These are phyloP conservation scores for Channallabes apus DNA, from an alignment of 2,797 vertebrate genomes.

Conservation along the genomic window DNA sequence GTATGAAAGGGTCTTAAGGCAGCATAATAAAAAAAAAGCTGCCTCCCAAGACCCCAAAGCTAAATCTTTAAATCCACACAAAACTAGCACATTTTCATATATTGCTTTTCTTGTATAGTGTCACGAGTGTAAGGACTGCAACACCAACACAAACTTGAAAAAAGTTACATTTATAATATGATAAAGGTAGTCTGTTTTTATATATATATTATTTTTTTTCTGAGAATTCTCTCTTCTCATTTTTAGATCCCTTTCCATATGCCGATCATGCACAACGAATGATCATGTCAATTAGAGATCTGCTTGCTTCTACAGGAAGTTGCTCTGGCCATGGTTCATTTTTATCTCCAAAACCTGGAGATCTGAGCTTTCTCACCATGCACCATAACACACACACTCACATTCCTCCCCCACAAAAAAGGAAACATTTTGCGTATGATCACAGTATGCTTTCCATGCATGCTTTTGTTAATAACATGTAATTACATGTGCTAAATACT, in stretches of 20 bases:
- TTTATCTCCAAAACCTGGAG: slow-evolving; percentile 17
- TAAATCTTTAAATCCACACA: slow-evolving; percentile 14
- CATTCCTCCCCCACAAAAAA: background rate
- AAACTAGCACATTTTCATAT: background rate
- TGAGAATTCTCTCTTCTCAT: slow-evolving; percentile 79
- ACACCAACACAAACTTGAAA: slow-evolving; percentile 3
- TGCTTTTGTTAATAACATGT: background rate
- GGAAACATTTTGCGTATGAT: background rate
- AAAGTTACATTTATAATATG: background rate
- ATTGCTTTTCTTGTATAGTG: background rate
- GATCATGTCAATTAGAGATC: slow-evolving; percentile 87
- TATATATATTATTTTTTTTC: slow-evolving; percentile 62
- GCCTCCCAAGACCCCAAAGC: slow-evolving; percentile 1
- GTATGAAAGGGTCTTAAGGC: slow-evolving; percentile 7
- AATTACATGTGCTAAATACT: background rate
- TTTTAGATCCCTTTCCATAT: slow-evolving; percentile 78
- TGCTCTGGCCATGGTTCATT: slow-evolving; percentile 70
- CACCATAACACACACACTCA: background rate
- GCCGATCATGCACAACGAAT: slow-evolving; percentile 90
- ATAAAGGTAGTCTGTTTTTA: slow-evolving; percentile 74
- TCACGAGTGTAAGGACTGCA: background rate
- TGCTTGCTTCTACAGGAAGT: slow-evolving; percentile 78
- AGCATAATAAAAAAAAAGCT: background rate
- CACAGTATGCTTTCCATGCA: background rate
- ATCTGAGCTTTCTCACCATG: background rate